Base-by-base conservation (phyloP, 2,888 invertebrate genomes). In the Amiota minor region DNA sequence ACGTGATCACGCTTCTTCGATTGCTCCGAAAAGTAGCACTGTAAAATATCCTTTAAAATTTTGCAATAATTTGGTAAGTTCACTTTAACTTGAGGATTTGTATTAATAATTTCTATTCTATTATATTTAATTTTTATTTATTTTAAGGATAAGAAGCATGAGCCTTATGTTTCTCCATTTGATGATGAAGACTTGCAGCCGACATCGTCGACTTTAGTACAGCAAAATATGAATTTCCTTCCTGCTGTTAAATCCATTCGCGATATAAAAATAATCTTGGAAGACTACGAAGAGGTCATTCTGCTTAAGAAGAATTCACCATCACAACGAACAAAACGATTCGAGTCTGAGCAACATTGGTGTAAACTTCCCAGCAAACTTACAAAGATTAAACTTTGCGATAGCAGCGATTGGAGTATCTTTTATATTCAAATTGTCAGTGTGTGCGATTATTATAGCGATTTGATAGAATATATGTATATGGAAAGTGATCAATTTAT, bases 81-180 rank as follows among this genome's bases (percentile, higher is more conserved):
- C 4, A 12, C 14, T 6, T 53, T 53, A 6, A 53, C 12, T 9
- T 2, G 9, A 14, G 11, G 50, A 11, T 50, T 50, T 50, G 9
- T 50, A 12, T 53, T 53, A 1, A 10, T 49, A 9, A 50, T 50
- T 50, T 53, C 1, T 53, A 6, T n/a, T n/a, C n/a, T 4, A 35
- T 35, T 35, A 6, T 6, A 4, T 53, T 53, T 53, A n/a, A n/a
- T 53, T 53, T 8, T 53, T 9, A 12, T 8, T 4, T 53, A 53
- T n/a, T 53, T 53, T 12, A 53, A 53, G 53, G 8, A n/a, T 35
- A 35, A 45, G 18, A 65, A 46, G 46, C 10, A 45, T 65, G 64
- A 65, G 47, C 64, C 64, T 10, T 65, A 65, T 45, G 47, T 65
- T 23, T 65, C 64, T 11, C 64, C 64, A 45, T 65, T 65, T 47